Percentiles rank a stretch among this genome's conserved stretches.
Evolutionary conservation across 37 sponge, comb jelly and placozoan genomes (phyloP).

Genomic region (Tethya wilhelma): DNA sequence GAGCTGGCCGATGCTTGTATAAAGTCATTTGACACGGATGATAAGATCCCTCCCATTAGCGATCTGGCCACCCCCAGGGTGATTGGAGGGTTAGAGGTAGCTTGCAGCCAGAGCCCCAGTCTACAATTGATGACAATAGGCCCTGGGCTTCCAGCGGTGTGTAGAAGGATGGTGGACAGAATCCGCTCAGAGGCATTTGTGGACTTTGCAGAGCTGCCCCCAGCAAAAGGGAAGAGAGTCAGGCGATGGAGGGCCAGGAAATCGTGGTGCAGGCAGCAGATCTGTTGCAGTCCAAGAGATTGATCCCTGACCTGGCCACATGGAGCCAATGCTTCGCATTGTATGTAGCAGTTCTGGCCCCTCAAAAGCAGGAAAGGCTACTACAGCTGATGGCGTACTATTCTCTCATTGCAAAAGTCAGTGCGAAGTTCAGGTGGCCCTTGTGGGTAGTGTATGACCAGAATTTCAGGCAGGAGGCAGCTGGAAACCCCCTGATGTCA

Average conservation of each 20-base stretch:
- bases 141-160: constrained; percentile 27
- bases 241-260: constrained; percentile 21
- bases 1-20: too few relatives aligned
- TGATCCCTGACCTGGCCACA: constrained; percentile 48
- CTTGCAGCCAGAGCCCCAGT: too few relatives aligned
- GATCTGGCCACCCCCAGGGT: too few relatives aligned
- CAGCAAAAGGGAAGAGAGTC: constrained; percentile 41
- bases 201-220: constrained; percentile 45
- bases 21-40: too few relatives aligned
- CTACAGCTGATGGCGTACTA: constrained; percentile 45
- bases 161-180: constrained; percentile 11
- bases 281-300: constrained; percentile 15
- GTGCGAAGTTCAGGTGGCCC: constrained; percentile 24
- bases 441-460: too few relatives aligned
- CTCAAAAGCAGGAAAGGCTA: constrained; percentile 9
- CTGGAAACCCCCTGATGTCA: background rate
- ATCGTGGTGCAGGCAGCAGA: constrained; percentile 44
- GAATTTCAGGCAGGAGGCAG: constrained; percentile 55
- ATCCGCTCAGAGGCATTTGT: constrained; percentile 30
- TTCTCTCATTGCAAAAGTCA: constrained; percentile 20
- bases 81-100: too few relatives aligned
- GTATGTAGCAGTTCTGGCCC: constrained; percentile 3
- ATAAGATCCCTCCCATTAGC: too few relatives aligned
- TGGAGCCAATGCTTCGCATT: constrained; percentile 53
- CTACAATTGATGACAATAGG: constrained; percentile 22